Evolutionary conservation across 2,113 vertebrate genomes (phyloP), one percentile per base, ranked within the genome.

Genomic region (Rutilus rutilus): DNA sequence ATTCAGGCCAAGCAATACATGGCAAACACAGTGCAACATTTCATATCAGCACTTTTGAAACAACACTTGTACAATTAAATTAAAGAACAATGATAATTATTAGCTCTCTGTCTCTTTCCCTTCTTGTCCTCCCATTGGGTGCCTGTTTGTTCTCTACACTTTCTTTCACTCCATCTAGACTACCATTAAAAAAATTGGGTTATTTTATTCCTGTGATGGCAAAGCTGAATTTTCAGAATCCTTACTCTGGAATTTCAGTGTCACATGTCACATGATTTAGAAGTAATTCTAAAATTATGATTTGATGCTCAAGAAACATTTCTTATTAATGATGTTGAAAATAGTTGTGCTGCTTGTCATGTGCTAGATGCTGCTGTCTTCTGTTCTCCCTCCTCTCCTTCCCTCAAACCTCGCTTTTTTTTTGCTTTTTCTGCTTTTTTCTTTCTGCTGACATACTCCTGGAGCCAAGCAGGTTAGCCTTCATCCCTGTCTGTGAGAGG

Each of bases 401-500:
- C 14, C n/a, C 39, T 54, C 10, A 17, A 17, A 50, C 33, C 27
- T 50, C 10, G 14, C 2, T 71, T 11, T 82, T 11, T 82, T 7
- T 78, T 17, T 57, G 36, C 42, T 1, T 47, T 52, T 15, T 45
- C 12, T 78, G 59, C 52, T 84, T 19, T 6, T 57, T 57, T 57
- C 54, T 27, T 42, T 30, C 2, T 79, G 27, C 21, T 88, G 39
- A 69, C 27, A 47, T 47, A 4, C 74, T 71, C n/a, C 33, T 71
- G 54, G 25, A 79, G 76, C 45, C 62, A 83, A 84, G 62, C 33
- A 50, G 47, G 74, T 78, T 87, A 54, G 45, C 69, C 60, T 77
- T 47, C 36, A 45, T 42, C 73, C 6, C 75, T 45, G 11, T 76
- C 69, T 39, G 15, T 45, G n/a, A 54, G 54, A 64, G 69, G 47